Percentiles rank a stretch among this genome's conserved stretches.
These are phyloP conservation scores for Cosmopolites sordidus DNA, from an alignment of 2,888 invertebrate species.

Conservation along the genomic window DNA sequence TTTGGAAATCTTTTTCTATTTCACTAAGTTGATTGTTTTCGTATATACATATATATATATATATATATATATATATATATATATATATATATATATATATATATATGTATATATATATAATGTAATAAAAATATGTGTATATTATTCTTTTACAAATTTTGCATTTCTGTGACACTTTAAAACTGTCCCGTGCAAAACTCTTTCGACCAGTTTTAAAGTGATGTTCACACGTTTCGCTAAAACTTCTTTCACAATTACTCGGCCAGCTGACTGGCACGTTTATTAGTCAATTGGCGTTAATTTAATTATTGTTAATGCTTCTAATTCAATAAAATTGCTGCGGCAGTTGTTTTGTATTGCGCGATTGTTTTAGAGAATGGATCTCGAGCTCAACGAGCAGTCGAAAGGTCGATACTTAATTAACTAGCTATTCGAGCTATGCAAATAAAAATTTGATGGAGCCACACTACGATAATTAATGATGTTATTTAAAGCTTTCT, in stretches of 20 bases:
- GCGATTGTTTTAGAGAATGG: slow-evolving; percentile 10
- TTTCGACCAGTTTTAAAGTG: no score
- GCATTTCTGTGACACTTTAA: no score
- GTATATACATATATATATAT: no score
- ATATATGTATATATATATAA: no score
- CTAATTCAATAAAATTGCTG: slow-evolving; percentile 20
- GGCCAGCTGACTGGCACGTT: slow-evolving; percentile 8
- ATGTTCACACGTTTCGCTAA: slow-evolving; percentile 2
- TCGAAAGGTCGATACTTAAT: background rate
- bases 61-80: no score
- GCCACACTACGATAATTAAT: background rate
- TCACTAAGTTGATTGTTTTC: no score
- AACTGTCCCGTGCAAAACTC: no score
- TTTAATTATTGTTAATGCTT: slow-evolving; percentile 22
- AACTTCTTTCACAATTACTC: background rate
- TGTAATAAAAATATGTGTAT: no score
- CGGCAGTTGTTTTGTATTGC: slow-evolving; percentile 6
- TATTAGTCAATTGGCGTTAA: slow-evolving; percentile 22
- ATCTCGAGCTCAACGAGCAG: background rate
- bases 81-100: no score
- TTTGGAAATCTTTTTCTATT: no score
- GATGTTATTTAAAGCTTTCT: background rate
- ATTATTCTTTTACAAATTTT: no score
- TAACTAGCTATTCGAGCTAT: background rate
- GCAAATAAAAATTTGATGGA: background rate